Base-by-base conservation (phyloP, 2,113 vertebrate species). In the Tragulus kanchil region DNA sequence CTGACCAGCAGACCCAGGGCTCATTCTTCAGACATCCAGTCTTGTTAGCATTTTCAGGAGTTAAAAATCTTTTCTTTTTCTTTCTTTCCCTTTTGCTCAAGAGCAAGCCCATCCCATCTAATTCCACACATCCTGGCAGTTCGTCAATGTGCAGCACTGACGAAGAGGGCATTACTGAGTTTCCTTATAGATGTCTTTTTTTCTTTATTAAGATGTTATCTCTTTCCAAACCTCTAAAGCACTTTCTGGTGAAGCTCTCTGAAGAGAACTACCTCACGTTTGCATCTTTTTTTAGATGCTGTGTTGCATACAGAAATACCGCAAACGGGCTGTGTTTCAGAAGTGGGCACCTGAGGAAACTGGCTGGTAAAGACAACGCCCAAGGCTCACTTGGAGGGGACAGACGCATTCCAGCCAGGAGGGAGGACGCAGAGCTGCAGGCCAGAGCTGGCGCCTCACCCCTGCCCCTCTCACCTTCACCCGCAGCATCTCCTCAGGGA, bases 401-500 rank as follows among this genome's bases (percentile, higher is more conserved):
- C n/a, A 48, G 61, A 73, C 8, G 4, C 14, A 13, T 21, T 26
- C 26, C 10, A 31, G 50, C 36, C 36, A 2, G 73, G 64, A 64
- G 23, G 28, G 50, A 45, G 58, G 71, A 9, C 65, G 26, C 0
- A 0, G 58, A 58, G 85, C 75, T 31, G 36, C 19, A 31, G 58
- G 26, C 64, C 84, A 62, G 31, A 65, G 85, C 45, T 65, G 90
- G 69, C 92, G 52, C 62, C 75, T 52, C 69, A 6, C n/a, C 25
- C 36, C n/a, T 31, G 26, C 26, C 9, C 19, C 31, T 81, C 98
- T 94, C 98, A 99, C 99, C 99, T 99, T 99, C 81, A 99, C 98
- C 93, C 99, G 99, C 95, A 99, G 99, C 99, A 99, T 99, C 98
- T 99, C 99, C 95, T 99, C 99, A 0, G 99, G 99, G 97, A 99